Evolutionary conservation across 2,797 vertebrate species (phyloP).

Genomic region (Oceanodroma leucorhoa): DNA sequence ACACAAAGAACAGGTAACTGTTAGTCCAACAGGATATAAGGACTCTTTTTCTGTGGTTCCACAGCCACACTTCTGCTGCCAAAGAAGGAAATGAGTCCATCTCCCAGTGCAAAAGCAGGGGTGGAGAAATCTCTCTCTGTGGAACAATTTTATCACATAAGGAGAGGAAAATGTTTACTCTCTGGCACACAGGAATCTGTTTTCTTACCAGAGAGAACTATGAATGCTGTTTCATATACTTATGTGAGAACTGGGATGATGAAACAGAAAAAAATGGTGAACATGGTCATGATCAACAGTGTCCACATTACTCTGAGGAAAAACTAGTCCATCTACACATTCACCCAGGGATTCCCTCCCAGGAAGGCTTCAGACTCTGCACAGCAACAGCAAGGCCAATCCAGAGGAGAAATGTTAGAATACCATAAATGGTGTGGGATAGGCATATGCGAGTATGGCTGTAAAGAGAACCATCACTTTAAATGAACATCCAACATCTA

Average conservation of each 20-base stretch:
- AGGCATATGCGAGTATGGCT: not conserved
- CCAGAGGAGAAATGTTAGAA: not conserved
- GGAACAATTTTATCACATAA: not conserved
- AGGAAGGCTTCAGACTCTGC: not conserved
- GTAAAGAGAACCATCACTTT: slow-evolving; percentile 53
- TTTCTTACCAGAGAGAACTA: not conserved
- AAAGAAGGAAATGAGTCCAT: not conserved
- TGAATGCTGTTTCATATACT: not conserved
- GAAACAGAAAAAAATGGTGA: not conserved
- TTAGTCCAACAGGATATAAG: not conserved
- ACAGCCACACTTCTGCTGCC: not conserved
- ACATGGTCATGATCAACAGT: not conserved
- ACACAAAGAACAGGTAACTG: not conserved
- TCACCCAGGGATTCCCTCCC: not conserved
- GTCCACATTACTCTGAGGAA: not conserved
- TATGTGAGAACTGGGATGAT: not conserved
- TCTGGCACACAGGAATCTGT: not conserved
- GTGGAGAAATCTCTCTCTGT: not conserved
- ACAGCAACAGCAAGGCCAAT: not conserved
- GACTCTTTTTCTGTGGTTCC: not conserved
- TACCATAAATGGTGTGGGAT: not conserved
- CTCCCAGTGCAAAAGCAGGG: not conserved
- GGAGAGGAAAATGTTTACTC: not conserved
- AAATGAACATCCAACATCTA: slow-evolving; percentile 49
- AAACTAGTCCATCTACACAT: not conserved